Evolutionary conservation across 64 coral and sea anemone species (phyloP), one percentile per base, ranked within the genome.

Genomic region (Stichodactyla helianthus): DNA sequence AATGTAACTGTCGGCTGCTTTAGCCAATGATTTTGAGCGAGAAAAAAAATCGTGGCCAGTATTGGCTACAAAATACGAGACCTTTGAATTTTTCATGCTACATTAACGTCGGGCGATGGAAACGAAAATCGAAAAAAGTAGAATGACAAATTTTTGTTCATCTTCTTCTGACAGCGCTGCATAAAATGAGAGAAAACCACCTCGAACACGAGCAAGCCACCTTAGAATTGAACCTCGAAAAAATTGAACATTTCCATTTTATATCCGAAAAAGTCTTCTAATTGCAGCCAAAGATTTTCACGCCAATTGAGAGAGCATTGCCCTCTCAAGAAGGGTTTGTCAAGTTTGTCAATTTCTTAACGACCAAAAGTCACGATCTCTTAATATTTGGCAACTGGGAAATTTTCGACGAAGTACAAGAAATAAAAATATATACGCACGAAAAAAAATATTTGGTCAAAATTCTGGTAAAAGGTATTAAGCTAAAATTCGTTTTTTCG

Each of bases 261-360:
- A 74, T 14, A 74, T 23, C 68, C 2, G 27, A 74, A 74, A 27
- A 74, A 31, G 25, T 74, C 68, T 74, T 74, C 23, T 74, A 74
- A 74, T 74, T 74, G 68, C 20, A 26, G 25, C 68, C 8, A 74
- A 23, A 31, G 68, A 74, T 27, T 74, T 74, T 74, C 68, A 74
- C 25, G 68, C 68, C 68, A 74, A 74, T 74, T 74, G 68, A 74
- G 27, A 25, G 2, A 74, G 27, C 27, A 74, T 74, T 74, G 68
- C 68, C 11, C 68, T 74, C 25, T 74, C 68, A 74, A 74, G 68
- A 4, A 74, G 68, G 68, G 68, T 11, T 26, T 74, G 68, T 74
- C 68, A 17, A 22, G 62, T 60, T n/a, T n/a, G 62, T 65, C 62
- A 65, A 74, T 74, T 74, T 74, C 68, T n/a, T n/a, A 74, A 74